phyloP scores from a whole-genome alignment of 53 echinoderm and acorn worm species.

The Crossaster papposus region DNA sequence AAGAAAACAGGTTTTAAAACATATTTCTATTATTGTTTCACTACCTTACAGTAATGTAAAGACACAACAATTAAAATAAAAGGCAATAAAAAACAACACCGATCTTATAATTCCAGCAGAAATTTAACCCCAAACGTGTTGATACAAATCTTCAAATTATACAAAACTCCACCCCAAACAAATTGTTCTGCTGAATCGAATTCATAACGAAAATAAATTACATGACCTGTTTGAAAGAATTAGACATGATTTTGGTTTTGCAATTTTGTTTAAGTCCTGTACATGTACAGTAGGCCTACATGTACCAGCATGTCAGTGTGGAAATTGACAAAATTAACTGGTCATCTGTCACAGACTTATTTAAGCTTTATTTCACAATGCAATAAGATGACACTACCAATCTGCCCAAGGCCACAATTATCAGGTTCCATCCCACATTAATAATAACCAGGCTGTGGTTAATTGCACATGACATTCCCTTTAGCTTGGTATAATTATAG shows the following conservation, averaged over 20 bases:
- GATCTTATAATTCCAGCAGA: too few species aligned
- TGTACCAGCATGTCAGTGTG: background rate
- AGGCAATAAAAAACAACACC: too few species aligned
- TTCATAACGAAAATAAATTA: background rate
- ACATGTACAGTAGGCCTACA: too few species aligned
- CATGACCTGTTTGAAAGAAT: background rate
- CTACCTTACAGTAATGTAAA: too few species aligned
- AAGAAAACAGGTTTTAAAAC: too few species aligned
- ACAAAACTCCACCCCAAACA: too few species aligned
- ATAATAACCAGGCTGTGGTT: conserved; percentile 3
- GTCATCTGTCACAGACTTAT: background rate
- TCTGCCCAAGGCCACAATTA: background rate
- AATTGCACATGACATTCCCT: background rate
- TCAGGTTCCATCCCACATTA: background rate
- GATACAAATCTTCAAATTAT: too few species aligned
- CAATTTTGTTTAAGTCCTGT: background rate
- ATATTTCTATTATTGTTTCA: too few species aligned
- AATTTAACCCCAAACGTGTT: background rate
- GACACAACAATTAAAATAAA: too few species aligned
- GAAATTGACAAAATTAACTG: background rate
- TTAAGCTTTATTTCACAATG: background rate
- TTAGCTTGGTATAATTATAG: too few species aligned
- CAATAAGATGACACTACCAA: too few species aligned
- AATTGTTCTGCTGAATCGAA: background rate
- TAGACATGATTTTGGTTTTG: background rate